Percentiles rank a stretch among this genome's conserved stretches.
Conservation (phyloP, 2,113 vertebrate genomes). For the Corynorhinus townsendii region DNA sequence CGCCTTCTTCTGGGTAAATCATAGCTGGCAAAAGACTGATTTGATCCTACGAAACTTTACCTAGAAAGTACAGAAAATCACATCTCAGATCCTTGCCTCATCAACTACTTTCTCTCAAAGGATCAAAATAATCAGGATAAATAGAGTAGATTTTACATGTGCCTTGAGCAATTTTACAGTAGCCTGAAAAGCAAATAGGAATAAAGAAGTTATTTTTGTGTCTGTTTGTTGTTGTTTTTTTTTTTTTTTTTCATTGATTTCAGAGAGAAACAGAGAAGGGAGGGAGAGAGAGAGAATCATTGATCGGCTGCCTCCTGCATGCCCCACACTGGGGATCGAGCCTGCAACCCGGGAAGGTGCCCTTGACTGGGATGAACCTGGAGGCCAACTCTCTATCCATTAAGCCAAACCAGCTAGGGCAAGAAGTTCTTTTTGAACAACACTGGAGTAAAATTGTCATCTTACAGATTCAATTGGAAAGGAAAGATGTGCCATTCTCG, state of each 20-base stretch:
- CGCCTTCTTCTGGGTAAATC: background rate
- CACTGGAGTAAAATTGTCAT: background rate
- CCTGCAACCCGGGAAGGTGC: no score
- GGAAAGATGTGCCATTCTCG: background rate
- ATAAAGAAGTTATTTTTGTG: background rate
- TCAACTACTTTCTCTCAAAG: background rate
- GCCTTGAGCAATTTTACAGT: background rate
- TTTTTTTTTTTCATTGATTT: no score
- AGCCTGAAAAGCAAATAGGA: background rate
- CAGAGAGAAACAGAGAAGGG: no score
- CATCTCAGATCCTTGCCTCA: background rate
- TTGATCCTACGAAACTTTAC: background rate
- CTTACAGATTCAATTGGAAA: background rate
- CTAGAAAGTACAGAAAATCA: conserved; percentile 20
- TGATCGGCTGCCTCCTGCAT: no score
- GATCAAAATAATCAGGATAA: background rate
- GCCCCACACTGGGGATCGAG: no score
- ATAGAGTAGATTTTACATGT: fast-evolving
- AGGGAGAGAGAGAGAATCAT: no score
- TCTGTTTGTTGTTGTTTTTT: no score
- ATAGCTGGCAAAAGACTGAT: background rate
- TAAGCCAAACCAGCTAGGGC: no score
- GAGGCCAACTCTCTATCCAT: no score
- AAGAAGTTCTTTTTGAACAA: background rate
- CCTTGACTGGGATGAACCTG: no score